phyloP scores from a whole-genome alignment of 2,113 vertebrate species.

The Upupa epops region DNA sequence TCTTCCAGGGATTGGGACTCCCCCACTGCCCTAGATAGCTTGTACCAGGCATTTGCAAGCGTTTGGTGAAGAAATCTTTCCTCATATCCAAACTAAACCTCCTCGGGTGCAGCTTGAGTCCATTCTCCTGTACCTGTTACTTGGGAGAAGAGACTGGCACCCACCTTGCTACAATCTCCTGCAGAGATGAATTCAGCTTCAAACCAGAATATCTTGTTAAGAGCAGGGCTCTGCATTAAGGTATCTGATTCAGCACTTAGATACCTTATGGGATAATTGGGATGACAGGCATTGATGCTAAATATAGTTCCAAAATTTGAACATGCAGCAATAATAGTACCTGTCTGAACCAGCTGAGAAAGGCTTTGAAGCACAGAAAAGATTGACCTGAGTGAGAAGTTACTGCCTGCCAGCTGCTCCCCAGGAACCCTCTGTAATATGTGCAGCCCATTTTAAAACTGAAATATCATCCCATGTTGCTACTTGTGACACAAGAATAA shows the following conservation, averaged over 20 bases:
- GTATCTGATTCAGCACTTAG: background rate
- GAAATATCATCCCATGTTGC: background rate
- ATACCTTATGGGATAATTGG: background rate
- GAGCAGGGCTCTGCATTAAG: background rate
- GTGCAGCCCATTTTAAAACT: background rate
- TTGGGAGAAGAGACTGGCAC: background rate
- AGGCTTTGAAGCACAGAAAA: background rate
- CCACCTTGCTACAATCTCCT: background rate
- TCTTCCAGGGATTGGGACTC: background rate
- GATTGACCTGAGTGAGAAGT: background rate
- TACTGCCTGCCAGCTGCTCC: background rate
- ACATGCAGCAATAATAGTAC: background rate
- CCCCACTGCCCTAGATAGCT: background rate
- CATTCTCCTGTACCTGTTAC: background rate
- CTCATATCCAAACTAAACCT: background rate
- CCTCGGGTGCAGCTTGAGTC: background rate
- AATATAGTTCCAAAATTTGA: background rate
- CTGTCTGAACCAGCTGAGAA: background rate
- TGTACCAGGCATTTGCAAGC: background rate
- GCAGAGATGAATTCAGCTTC: background rate
- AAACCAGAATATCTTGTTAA: background rate
- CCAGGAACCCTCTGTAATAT: background rate
- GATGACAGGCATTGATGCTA: background rate
- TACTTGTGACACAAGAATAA: background rate
- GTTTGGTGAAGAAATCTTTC: background rate